Evolutionary conservation across 2,888 invertebrate species (phyloP), one percentile per base, ranked within the genome.

Genomic region (Acanthococcus lagerstroemiae): DNA sequence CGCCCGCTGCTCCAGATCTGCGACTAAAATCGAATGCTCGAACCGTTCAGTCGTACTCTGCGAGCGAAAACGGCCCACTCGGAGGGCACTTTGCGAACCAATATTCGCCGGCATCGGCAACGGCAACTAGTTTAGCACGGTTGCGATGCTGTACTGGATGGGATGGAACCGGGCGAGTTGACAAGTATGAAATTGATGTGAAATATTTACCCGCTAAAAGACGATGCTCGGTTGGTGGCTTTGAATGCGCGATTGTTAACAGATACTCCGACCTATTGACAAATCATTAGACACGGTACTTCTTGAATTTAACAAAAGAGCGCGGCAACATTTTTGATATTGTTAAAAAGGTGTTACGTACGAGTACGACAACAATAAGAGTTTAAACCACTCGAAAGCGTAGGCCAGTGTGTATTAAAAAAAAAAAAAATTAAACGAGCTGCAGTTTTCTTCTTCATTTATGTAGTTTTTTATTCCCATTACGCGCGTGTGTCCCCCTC

Each of bases 131-230:
- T 60, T 60, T 60, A 26, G 56, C 44, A 37, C 45, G n/a, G n/a
- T 17, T 15, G 25, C 46, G 46, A 45, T 45, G 46, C n/a, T n/a
- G n/a, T n/a, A n/a, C n/a, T n/a, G n/a, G n/a, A n/a, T 30, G 12
- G 25, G 55, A 24, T 22, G 21, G 55, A n/a, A n/a, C n/a, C n/a
- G 27, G 48, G n/a, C 25, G 30, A 44, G 57, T 46, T 65, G 65
- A 65, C 65, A 65, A 45, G 65, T 65, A 46, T 65, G 65, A 65
- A 65, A 65, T 65, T 65, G 65, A 54, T 55, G 65, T 65, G 65
- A 65, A 55, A 55, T 65, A 65, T 65, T 65, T 65, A 65, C 65
- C 60, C 60, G 60, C 48, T 46, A 26, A 48, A 48, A 60, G 60
- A 60, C 22, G 50, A 27, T 60, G 15, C 48, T 17, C 60, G 27